These are phyloP conservation scores for Eupithecia pulchellata DNA, from an alignment of 2,888 invertebrate genomes.

Conservation along the genomic window DNA sequence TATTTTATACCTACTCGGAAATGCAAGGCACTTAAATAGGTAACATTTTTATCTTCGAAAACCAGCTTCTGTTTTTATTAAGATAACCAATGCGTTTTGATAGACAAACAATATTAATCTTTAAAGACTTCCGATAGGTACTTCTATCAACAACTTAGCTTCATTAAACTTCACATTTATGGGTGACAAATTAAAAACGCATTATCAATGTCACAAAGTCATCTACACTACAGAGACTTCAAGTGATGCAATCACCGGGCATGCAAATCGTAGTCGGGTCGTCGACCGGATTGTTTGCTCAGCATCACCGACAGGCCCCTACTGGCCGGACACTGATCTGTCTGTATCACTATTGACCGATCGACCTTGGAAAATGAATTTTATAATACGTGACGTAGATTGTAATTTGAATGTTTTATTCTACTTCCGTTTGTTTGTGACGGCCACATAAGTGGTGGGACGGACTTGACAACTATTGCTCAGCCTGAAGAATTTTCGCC, in stretches of 20 bases:
- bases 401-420: background rate
- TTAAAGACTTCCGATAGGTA: background rate
- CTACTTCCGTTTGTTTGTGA: background rate
- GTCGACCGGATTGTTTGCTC: constrained; percentile 73
- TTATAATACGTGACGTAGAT: background rate
- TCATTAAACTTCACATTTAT: background rate
- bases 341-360: constrained; percentile 25
- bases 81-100: background rate
- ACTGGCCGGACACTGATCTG: constrained; percentile 61
- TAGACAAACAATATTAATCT: background rate
- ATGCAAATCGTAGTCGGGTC: constrained; percentile 78
- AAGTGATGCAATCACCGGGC: constrained; percentile 77
- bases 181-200: background rate
- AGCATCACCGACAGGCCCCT: constrained; percentile 65
- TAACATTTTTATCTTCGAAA: background rate
- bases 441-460: background rate
- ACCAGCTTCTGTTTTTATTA: background rate
- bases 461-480: background rate
- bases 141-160: background rate
- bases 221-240: constrained; percentile 66
- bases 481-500: background rate
- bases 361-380: background rate
- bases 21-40: background rate
- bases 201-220: constrained; percentile 48
- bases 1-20: background rate